A percentile compares a stretch with the other conserved stretches of the same genome.
Conservation (phyloP, 2,888 invertebrate species). For the Fragum fragum region DNA sequence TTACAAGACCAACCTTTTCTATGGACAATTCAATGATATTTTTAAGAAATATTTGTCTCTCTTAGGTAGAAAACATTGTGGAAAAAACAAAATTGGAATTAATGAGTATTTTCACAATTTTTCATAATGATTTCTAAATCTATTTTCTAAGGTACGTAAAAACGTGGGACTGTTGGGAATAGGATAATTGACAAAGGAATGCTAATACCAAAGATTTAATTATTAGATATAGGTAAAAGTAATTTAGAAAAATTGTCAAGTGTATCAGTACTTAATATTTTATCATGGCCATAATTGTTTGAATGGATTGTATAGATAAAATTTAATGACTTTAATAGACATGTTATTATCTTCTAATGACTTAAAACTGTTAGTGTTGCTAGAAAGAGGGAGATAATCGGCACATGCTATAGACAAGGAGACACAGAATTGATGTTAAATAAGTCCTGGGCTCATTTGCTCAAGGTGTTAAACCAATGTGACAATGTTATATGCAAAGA, state of each 20-base stretch:
- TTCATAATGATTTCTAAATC: neutral
- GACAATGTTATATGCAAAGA: no score
- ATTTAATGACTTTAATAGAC: slow-evolving; percentile 3
- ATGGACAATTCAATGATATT: no score
- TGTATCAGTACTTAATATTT: neutral
- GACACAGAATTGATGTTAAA: no score
- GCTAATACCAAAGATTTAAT: neutral
- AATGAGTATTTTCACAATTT: slow-evolving; percentile 9
- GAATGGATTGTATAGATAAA: neutral
- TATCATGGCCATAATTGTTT: slow-evolving; percentile 1
- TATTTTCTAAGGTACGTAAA: neutral
- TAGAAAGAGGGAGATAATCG: neutral
- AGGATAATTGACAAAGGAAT: neutral
- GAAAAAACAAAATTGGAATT: no score
- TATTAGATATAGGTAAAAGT: slow-evolving; percentile 6
- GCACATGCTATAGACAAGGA: no score
- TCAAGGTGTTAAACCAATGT: no score
- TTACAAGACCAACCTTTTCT: no score
- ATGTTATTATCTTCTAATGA: neutral
- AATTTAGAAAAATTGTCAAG: neutral
- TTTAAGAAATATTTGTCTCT: no score
- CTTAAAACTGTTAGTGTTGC: neutral
- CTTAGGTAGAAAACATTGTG: no score
- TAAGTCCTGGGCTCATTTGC: no score
- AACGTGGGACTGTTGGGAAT: neutral